phyloP scores from a whole-genome alignment of 1,140 invertebrate species.

The Eriosoma lanigerum region DNA sequence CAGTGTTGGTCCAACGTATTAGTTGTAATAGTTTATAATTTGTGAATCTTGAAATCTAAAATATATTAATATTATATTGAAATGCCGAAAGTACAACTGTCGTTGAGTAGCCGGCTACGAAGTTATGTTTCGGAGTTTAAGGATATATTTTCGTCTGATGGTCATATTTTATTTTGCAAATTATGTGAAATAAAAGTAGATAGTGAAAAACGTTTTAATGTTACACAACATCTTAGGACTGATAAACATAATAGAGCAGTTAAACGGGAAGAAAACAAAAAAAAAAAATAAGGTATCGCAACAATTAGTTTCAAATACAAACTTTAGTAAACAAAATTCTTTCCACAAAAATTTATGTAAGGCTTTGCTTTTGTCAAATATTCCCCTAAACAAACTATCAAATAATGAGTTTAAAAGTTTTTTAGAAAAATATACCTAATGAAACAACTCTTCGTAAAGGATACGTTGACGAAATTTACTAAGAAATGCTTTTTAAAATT shows the following conservation, averaged over 20 bases:
- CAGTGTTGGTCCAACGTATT: no score
- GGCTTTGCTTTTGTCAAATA: slow-evolving; percentile 1
- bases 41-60: no score
- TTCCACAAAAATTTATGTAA: slow-evolving; percentile 6
- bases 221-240: neutral
- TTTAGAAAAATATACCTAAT: slow-evolving; percentile 27
- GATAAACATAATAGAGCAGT: slow-evolving; percentile 2
- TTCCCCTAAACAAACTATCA: neutral
- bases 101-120: no score
- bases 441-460: neutral
- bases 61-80: no score
- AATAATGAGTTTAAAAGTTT: neutral
- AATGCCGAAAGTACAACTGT: no score
- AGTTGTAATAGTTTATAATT: no score
- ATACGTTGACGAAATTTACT: neutral
- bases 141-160: neutral
- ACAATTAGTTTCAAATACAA: neutral
- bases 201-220: neutral
- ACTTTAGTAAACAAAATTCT: neutral
- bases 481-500: neutral
- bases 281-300: neutral
- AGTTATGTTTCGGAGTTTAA: neutral
- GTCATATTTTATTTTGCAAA: neutral
- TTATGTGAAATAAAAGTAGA: neutral
- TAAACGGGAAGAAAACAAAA: neutral